phyloP scores from a whole-genome alignment of 2,888 invertebrate genomes.

The Agriotes lineatus region DNA sequence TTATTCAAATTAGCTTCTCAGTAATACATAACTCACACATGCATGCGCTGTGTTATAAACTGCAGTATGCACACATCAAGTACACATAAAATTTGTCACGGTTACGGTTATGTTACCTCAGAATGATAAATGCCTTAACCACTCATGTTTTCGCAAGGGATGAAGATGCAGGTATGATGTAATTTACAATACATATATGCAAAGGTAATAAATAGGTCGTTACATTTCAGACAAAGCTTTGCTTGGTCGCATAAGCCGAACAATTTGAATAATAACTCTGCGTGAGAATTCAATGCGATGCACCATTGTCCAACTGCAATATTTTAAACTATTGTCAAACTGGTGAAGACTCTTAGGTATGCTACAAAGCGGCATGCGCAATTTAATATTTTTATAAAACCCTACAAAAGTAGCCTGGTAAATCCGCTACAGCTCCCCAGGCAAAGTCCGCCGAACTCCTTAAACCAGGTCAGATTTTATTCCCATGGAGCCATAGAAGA shows the following conservation, averaged over 20 bases:
- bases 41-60: slow-evolving; percentile 5
- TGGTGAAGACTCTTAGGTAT: background rate
- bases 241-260: background rate
- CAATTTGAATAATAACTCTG: background rate
- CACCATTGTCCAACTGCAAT: background rate
- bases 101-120: slow-evolving; percentile 38
- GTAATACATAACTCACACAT: slow-evolving; percentile 7
- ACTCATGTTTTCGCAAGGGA: slow-evolving; percentile 27
- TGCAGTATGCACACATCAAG: slow-evolving; percentile 17
- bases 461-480: slow-evolving; percentile 33
- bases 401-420: background rate
- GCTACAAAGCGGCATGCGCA: background rate
- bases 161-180: slow-evolving; percentile 15
- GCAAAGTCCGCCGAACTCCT: background rate
- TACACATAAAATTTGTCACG: slow-evolving; percentile 43
- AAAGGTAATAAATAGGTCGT: slow-evolving; percentile 17
- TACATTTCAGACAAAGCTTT: slow-evolving; percentile 9
- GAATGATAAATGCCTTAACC: slow-evolving; percentile 37
- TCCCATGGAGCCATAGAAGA: slow-evolving; percentile 36
- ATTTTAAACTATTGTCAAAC: background rate
- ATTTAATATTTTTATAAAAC: background rate
- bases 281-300: slow-evolving; percentile 13
- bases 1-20: too few species aligned
- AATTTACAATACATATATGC: slow-evolving; percentile 11
- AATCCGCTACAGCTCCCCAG: too few species aligned